Evolutionary conservation across 2,113 vertebrate genomes (phyloP).

Genomic region (Merops nubicus): DNA sequence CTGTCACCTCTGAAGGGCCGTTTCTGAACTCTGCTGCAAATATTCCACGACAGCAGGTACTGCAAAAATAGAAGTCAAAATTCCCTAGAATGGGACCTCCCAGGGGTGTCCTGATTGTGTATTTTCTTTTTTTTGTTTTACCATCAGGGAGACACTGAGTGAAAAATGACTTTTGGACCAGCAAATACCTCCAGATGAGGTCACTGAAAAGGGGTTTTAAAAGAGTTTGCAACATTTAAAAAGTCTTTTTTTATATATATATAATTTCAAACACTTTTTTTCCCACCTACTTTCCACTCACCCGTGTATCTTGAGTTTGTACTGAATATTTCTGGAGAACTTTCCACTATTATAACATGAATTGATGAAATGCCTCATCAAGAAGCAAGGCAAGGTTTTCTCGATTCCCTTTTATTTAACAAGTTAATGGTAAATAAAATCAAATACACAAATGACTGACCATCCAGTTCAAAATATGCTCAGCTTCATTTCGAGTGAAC

Average conservation of each 20-base stretch:
- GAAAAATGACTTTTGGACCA: neutral
- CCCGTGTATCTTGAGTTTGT: neutral
- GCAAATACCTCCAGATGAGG: neutral
- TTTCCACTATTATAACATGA: neutral
- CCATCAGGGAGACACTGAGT: neutral
- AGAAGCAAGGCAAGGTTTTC: neutral
- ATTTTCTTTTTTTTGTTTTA: neutral
- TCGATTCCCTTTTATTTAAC: slow-evolving; percentile 22
- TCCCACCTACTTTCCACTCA: neutral
- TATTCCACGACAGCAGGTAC: neutral
- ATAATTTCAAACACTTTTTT: neutral
- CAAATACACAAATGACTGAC: slow-evolving; percentile 49
- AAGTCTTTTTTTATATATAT: neutral
- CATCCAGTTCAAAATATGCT: slow-evolving; percentile 52
- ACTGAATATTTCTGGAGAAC: neutral
- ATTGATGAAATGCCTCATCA: neutral
- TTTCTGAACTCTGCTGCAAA: neutral
- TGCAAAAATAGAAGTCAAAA: neutral
- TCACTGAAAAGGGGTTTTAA: neutral
- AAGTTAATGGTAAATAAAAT: slow-evolving; percentile 52
- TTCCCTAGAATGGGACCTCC: neutral
- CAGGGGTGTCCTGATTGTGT: neutral
- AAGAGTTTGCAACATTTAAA: neutral
- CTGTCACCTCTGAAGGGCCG: rapidly evolving
- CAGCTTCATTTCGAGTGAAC: slow-evolving; percentile 59